Base-by-base conservation (phyloP, 92 coral and sea anemone species). In the Bergia sp. region DNA sequence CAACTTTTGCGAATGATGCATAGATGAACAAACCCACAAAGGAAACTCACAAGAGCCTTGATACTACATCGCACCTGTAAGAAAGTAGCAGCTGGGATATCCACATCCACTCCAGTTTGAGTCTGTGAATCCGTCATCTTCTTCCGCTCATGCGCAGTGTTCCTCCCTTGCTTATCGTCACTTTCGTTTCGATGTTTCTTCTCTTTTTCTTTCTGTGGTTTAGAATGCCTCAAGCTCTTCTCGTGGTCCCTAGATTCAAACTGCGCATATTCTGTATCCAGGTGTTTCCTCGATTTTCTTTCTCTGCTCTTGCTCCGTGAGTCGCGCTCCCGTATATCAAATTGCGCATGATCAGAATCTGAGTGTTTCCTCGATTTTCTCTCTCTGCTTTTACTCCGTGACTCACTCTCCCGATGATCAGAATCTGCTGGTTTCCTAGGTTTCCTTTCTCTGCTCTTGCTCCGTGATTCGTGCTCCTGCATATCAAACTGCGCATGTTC, bases 181-280 rank as follows among this genome's bases (percentile, higher is more conserved):
- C 75, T 41, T 38, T 39, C 80, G 29, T 76, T 23, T 61, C 69
- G 80, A 76, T 40, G 75, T n/a, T 23, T 57, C 49, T 64, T 81
- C 18, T 81, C 58, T 42, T 82, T 82, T 76, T 82, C 76, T 64
- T 82, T 82, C 86, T 45, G 39, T 21, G 76, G 45, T 69, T 42
- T 82, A 18, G 75, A 81, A 9, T n/a, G 87, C 67, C 36, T 84
- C 11, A 9, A 7, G 39, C 44, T 84, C 15, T 71, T 44, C 36
- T 84, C 67, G 1, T 38, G 87, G 6, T 71, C 79, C 16, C 16
- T 69, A 36, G 65, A 29, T 3, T 82, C 86, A 5, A 53, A 36
- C 78, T 67, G 78, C 87, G 78, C 77, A 23, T 66, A 66, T 8
- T 83, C 87, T 44, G 78, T n/a, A 67, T 84, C 87, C n/a, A 65